Evolutionary conservation across 1,140 invertebrate species (phyloP).

Genomic region (Atta texana): DNA sequence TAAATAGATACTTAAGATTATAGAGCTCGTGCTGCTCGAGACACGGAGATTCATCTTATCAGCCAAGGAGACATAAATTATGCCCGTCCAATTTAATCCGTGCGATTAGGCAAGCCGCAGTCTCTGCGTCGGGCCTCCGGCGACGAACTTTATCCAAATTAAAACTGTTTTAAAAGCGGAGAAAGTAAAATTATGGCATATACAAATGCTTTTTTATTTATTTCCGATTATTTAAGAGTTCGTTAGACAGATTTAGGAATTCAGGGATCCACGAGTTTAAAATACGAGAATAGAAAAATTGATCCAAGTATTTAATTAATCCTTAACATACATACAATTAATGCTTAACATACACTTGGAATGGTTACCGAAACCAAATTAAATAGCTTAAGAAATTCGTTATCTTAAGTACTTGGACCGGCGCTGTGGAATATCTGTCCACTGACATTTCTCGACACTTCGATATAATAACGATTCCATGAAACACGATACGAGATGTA

Average conservation of each 20-base stretch:
- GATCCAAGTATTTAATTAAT: slow-evolving; percentile 14
- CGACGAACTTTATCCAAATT: slow-evolving; percentile 10
- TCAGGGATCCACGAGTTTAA: neutral
- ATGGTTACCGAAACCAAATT: neutral
- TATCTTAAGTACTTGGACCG: neutral
- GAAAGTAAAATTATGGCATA: slow-evolving; percentile 24
- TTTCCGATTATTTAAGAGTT: slow-evolving; percentile 19
- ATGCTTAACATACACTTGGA: slow-evolving; percentile 8
- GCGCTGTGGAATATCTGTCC: neutral
- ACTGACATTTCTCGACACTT: slow-evolving; percentile 7
- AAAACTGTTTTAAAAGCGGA: slow-evolving; percentile 38
- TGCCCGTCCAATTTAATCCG: slow-evolving; percentile 65
- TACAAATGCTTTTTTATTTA: slow-evolving; percentile 32
- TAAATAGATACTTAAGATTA: slow-evolving; percentile 78
- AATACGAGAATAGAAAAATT: slow-evolving; percentile 14
- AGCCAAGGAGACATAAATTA: slow-evolving; percentile 72
- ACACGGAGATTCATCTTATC: slow-evolving; percentile 79
- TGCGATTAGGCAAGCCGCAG: slow-evolving; percentile 63
- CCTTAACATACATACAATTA: neutral
- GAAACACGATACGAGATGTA: slow-evolving; percentile 42
- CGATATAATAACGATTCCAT: slow-evolving; percentile 36
- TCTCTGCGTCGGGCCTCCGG: slow-evolving; percentile 31
- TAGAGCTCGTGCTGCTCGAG: slow-evolving; percentile 59
- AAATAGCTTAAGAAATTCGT: slow-evolving; percentile 23
- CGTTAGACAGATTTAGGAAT: slow-evolving; percentile 8